Percentiles rank a stretch among this genome's conserved stretches.
These are phyloP conservation scores for Agrochola macilenta DNA, from an alignment of 2,888 invertebrate genomes.

Conservation along the genomic window DNA sequence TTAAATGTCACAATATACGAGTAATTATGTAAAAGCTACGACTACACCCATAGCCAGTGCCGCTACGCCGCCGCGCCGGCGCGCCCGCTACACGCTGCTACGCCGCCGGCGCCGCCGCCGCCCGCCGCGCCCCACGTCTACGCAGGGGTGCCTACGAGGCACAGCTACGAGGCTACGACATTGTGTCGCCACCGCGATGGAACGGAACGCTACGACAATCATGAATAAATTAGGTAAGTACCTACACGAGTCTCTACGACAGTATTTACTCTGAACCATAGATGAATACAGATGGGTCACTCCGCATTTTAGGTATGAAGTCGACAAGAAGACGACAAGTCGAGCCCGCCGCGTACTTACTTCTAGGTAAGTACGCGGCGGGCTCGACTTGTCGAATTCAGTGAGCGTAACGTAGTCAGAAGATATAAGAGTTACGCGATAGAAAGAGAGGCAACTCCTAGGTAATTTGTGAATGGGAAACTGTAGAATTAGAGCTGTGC, in stretches of 20 bases:
- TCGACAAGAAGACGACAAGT: too few relatives aligned
- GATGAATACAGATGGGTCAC: too few relatives aligned
- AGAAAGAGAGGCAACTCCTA: too few relatives aligned
- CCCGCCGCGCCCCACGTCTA: neutral
- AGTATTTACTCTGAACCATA: too few relatives aligned
- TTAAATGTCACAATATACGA: neutral
- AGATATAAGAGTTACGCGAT: too few relatives aligned
- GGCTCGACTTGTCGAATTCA: too few relatives aligned
- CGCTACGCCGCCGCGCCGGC: slow-evolving; percentile 28
- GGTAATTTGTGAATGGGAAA: too few relatives aligned
- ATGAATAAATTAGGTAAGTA: neutral
- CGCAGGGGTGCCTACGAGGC: slow-evolving; percentile 16
- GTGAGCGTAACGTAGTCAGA: too few relatives aligned
- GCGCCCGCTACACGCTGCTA: slow-evolving; percentile 17
- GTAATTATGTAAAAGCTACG: slow-evolving; percentile 5
- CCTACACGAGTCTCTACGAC: neutral
- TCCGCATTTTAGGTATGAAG: too few relatives aligned
- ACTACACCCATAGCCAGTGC: slow-evolving; percentile 26
- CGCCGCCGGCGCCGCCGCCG: neutral
- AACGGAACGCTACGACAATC: slow-evolving; percentile 10
- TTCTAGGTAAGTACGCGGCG: too few relatives aligned
- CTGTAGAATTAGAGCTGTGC: too few relatives aligned
- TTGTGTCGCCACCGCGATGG: neutral
- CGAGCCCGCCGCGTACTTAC: too few relatives aligned
- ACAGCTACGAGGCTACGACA: slow-evolving; percentile 18